Conservation (phyloP, 2,113 vertebrate species). For the Alethe castanea region DNA sequence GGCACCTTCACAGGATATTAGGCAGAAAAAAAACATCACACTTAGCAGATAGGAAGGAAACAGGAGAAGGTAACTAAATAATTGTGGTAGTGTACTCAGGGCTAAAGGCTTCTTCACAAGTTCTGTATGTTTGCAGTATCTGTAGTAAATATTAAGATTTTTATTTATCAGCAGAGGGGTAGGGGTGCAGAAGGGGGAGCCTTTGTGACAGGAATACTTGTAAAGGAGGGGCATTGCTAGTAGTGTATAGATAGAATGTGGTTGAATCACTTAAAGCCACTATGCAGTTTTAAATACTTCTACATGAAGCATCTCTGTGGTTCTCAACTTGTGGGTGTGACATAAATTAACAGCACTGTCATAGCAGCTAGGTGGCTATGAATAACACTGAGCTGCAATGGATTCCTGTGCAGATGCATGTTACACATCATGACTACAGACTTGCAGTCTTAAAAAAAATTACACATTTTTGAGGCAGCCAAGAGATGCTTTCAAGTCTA, state of each 20-base stretch:
- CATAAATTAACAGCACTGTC: conserved; percentile 48
- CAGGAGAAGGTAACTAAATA: conserved; percentile 56
- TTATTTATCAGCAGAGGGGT: background rate
- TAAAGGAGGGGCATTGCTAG: background rate
- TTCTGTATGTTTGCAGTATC: conserved; percentile 15
- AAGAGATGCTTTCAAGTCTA: conserved; percentile 15
- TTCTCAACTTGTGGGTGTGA: background rate
- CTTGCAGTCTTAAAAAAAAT: conserved; percentile 1
- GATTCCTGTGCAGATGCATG: conserved; percentile 12
- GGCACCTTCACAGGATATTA: conserved; percentile 72
- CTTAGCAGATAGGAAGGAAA: conserved; percentile 62
- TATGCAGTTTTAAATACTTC: background rate
- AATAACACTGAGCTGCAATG: conserved; percentile 15
- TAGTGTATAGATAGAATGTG: background rate
- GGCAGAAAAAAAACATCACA: conserved; percentile 40
- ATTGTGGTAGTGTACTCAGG: background rate
- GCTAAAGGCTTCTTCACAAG: conserved; percentile 40
- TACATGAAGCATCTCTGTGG: background rate
- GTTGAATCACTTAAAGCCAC: background rate
- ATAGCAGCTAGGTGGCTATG: background rate
- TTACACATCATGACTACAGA: background rate
- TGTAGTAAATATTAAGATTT: conserved; percentile 38
- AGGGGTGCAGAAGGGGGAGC: too few relatives aligned
- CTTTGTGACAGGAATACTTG: background rate
- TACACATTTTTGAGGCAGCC: background rate